Evolutionary conservation across 2,113 vertebrate species (phyloP), one percentile per base, ranked within the genome.

Genomic region (Callocephalon fimbriatum): DNA sequence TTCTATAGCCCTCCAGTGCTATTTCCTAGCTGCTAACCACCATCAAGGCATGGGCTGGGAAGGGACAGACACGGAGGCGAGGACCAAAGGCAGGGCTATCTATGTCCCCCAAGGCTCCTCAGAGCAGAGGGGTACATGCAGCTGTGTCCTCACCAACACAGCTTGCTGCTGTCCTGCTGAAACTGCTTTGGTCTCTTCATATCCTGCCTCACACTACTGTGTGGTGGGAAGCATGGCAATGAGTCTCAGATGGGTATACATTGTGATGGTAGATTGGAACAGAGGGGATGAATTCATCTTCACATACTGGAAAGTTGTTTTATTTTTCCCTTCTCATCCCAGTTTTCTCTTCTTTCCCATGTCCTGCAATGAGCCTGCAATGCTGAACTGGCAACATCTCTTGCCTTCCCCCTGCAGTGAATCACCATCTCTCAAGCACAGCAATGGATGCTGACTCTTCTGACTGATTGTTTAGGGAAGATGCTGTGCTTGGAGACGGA

Each of bases 371-470:
- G 4, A 78, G 48, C 35, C 58, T 61, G 31, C 40, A 72, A 23
- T n/a, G 53, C 62, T 62, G 76, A 73, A 66, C 53, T 79, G 86
- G 62, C 40, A 93, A 12, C 54, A 50, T 42, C 59, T 90, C 53
- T 81, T 67, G 53, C 58, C 63, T 88, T 86, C 47, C 35, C 10
- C 9, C 19, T 44, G 76, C 5, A 2, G 56, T 92, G 89, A 96
- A 67, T 89, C 65, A 74, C 73, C 35, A 19, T 14, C 31, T 73
- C 47, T 62, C 31, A 68, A 91, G 53, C 65, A 78, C 50, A 62
- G 42, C 31, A 58, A 61, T 0, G 4, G 61, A n/a, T 61, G 56
- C 44, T 32, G 38, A 78, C 76, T 94, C 35, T 48, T 92, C 59
- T 91, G 61, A 45, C 23, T 61, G 56, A 44, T 47, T 76, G 35